Conservation (phyloP, 2,888 invertebrate species). For the Girardia tigrina region DNA sequence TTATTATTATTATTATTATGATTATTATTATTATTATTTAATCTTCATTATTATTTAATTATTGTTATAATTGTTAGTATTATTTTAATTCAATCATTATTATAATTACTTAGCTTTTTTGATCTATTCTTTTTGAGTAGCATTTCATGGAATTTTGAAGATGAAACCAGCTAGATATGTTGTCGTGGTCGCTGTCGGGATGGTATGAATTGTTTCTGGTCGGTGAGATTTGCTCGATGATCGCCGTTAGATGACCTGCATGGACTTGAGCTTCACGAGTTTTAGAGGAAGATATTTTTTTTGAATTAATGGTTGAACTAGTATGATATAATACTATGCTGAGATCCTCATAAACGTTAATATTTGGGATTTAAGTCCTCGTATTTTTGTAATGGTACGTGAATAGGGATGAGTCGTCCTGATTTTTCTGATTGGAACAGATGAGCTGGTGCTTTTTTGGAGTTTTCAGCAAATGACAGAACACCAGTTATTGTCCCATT, state of each 20-base stretch:
- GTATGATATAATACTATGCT: conserved; percentile 64
- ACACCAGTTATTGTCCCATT: too few relatives aligned
- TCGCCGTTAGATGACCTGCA: conserved; percentile 67
- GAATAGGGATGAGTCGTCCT: background rate
- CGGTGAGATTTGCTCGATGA: conserved; percentile 40
- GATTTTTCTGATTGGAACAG: too few relatives aligned
- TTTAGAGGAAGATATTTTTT: conserved; percentile 61
- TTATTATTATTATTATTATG: too few relatives aligned
- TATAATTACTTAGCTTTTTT: too few relatives aligned
- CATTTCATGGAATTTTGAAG: background rate
- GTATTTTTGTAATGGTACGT: background rate
- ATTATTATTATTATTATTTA: too few relatives aligned
- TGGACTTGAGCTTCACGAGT: conserved; percentile 76
- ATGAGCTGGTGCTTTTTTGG: background rate
- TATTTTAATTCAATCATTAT: too few relatives aligned
- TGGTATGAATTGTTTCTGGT: background rate
- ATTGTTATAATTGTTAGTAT: too few relatives aligned
- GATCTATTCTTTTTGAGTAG: background rate
- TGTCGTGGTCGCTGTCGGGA: background rate
- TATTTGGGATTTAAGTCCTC: too few relatives aligned
- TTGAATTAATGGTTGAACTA: conserved; percentile 63
- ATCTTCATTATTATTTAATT: too few relatives aligned
- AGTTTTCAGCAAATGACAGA: too few relatives aligned
- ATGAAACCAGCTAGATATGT: background rate
- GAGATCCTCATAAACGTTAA: conserved; percentile 71